These are phyloP conservation scores for Andrena flavipes DNA, from an alignment of 2,888 invertebrate species.

Conservation along the genomic window DNA sequence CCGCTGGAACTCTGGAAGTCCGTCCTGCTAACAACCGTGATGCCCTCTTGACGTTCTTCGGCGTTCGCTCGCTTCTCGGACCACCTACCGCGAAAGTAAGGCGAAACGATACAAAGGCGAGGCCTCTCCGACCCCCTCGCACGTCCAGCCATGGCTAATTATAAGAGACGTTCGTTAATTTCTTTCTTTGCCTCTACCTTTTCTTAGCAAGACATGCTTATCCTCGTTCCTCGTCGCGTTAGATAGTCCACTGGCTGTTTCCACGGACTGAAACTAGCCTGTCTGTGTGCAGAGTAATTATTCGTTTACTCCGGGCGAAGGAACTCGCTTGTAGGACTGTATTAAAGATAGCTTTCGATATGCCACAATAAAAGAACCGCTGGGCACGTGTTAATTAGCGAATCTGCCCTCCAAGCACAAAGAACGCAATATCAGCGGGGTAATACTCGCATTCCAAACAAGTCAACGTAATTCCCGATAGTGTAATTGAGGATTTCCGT, in stretches of 20 bases:
- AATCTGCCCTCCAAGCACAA: neutral
- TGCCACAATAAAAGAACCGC: neutral
- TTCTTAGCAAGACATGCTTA: neutral
- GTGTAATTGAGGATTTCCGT: slow-evolving; percentile 38
- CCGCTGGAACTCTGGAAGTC: slow-evolving; percentile 42
- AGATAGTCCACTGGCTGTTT: neutral
- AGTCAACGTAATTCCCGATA: slow-evolving; percentile 37
- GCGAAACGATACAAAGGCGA: slow-evolving; percentile 17
- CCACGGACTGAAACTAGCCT: neutral
- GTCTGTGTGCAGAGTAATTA: slow-evolving; percentile 6
- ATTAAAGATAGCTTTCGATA: neutral
- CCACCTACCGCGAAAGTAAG: slow-evolving; percentile 61
- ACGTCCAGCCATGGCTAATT: slow-evolving; percentile 28
- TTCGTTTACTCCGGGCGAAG: slow-evolving; percentile 7
- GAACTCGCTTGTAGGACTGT: neutral
- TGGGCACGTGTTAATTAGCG: neutral
- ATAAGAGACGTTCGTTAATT: slow-evolving; percentile 29
- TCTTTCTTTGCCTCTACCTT: neutral
- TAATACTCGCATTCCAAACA: slow-evolving; percentile 23
- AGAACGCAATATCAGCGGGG: slow-evolving; percentile 2
- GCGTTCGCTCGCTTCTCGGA: slow-evolving; percentile 50
- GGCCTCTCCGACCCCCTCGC: neutral
- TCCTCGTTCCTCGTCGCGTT: neutral
- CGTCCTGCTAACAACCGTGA: slow-evolving; percentile 62
- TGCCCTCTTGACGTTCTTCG: slow-evolving; percentile 60